Conservation (phyloP, 2,113 vertebrate genomes). For the Alosa alosa region DNA sequence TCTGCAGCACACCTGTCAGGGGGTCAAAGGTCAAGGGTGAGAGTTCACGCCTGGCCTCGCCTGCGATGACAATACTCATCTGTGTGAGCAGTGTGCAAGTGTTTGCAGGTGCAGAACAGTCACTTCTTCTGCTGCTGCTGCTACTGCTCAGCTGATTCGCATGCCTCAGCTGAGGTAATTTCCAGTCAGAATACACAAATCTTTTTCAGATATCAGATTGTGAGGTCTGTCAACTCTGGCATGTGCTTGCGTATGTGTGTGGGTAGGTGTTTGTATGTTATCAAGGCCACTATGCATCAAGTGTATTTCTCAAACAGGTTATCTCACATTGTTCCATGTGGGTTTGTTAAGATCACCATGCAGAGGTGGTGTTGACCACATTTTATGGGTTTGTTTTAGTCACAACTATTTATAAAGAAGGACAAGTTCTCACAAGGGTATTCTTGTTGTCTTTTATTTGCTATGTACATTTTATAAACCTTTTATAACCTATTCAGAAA, state of each 20-base stretch:
- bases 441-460: too few species aligned
- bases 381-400: too few species aligned
- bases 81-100: neutral
- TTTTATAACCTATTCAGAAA: too few species aligned
- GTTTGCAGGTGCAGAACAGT: neutral
- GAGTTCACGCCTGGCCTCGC: constrained; percentile 12
- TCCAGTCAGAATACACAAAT: neutral
- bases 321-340: neutral
- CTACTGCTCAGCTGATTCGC: neutral
- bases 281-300: neutral
- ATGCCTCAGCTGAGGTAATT: neutral
- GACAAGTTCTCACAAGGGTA: too few species aligned
- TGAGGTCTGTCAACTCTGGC: neutral
- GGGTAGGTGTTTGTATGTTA: neutral
- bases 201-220: neutral
- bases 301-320: neutral
- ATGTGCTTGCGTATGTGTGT: neutral
- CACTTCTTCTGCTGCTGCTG: neutral
- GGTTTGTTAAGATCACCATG: neutral
- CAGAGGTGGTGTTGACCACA: neutral
- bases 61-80: neutral
- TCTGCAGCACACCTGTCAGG: constrained; percentile 44
- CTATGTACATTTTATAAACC: too few species aligned
- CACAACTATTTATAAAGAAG: too few species aligned
- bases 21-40: constrained; percentile 43